Percentiles rank a stretch among this genome's conserved stretches.
These are phyloP conservation scores for Drosophila anomalata DNA, from an alignment of 2,888 invertebrate genomes.

Conservation along the genomic window DNA sequence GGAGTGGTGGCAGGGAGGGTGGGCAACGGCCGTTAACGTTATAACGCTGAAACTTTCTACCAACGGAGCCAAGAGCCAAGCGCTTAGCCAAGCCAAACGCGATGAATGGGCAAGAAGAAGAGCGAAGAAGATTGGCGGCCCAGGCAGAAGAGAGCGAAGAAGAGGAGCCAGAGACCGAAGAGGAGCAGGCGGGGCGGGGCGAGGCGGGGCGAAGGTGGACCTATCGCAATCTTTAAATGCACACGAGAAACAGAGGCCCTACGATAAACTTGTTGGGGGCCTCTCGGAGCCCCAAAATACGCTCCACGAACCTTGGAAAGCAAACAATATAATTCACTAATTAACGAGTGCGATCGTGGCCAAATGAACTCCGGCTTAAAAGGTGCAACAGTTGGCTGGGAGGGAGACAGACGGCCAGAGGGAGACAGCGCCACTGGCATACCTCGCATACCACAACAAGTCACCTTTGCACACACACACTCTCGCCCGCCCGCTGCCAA, in stretches of 20 bases:
- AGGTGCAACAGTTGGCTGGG: constrained; percentile 12
- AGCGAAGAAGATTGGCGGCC: constrained; percentile 25
- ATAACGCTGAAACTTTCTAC: constrained; percentile 73
- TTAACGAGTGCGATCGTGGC: neutral
- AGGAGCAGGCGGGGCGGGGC: constrained; percentile 2
- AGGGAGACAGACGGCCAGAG: constrained; percentile 6
- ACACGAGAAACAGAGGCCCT: neutral
- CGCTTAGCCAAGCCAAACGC: constrained; percentile 76
- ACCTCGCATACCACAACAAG: constrained; percentile 61
- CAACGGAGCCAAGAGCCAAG: constrained; percentile 43
- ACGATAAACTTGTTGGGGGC: neutral
- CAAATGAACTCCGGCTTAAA: constrained; percentile 1
- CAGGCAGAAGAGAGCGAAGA: constrained; percentile 25
- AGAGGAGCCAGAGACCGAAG: constrained; percentile 13
- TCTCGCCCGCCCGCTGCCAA: neutral
- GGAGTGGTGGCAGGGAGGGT: constrained; percentile 35
- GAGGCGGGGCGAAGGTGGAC: constrained; percentile 1
- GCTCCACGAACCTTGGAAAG: neutral
- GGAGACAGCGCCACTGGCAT: constrained; percentile 39
- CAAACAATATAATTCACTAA: neutral
- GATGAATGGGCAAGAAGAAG: constrained; percentile 27
- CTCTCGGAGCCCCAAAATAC: neutral
- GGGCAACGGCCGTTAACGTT: constrained; percentile 59
- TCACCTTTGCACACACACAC: constrained; percentile 21
- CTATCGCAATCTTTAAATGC: constrained; percentile 40